A percentile compares a stretch with the other conserved stretches of the same genome.
Conservation (phyloP, 2,797 vertebrate species). For the Rhinatrema bivittatum region DNA sequence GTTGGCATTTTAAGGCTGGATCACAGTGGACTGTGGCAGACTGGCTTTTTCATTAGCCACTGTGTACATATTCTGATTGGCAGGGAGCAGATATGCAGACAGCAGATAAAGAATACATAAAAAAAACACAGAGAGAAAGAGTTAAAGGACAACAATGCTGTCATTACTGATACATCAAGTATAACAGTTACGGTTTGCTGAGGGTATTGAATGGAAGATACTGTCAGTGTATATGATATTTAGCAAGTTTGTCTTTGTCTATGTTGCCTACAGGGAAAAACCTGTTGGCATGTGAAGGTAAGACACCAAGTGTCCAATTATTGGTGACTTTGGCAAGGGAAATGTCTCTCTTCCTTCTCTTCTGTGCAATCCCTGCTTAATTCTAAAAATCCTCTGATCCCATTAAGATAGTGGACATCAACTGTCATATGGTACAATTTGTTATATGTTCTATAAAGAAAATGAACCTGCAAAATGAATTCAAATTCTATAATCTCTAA, state of each 20-base stretch:
- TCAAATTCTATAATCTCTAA: no score
- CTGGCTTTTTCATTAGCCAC: not conserved
- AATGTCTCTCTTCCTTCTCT: not conserved
- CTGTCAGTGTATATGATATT: not conserved
- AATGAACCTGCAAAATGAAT: no score
- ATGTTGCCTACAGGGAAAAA: not conserved
- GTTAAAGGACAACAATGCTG: not conserved
- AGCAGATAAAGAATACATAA: constrained; percentile 14
- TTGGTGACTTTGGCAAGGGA: not conserved
- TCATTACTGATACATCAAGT: constrained; percentile 4
- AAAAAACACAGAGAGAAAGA: not conserved
- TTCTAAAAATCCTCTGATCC: no score
- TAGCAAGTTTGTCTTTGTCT: not conserved
- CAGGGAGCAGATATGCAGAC: not conserved
- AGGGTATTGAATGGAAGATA: not conserved
- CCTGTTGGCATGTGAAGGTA: not conserved
- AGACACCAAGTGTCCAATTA: not conserved
- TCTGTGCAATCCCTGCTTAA: no score
- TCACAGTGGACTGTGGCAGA: not conserved
- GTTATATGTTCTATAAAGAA: no score
- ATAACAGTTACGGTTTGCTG: not conserved
- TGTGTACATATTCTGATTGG: not conserved
- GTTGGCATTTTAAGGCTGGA: not conserved
- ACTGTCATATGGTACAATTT: no score
- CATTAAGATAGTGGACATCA: no score